Conservation (phyloP, 2,888 invertebrate genomes). For the Apamea anceps region DNA sequence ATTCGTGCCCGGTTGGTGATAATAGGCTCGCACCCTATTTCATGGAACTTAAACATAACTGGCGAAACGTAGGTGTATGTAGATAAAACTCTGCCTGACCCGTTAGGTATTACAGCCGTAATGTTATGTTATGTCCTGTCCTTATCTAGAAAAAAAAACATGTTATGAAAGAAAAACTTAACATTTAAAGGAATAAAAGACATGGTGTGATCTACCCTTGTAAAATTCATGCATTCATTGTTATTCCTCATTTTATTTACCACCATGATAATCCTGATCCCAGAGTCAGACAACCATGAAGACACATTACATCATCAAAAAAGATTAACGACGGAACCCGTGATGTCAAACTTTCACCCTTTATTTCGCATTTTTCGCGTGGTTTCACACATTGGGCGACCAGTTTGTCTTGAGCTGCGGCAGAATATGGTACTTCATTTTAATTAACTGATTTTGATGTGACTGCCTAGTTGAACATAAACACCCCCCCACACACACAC, state of each 20-base stretch:
- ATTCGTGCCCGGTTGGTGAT: no score
- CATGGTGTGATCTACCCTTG: neutral
- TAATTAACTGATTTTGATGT: constrained; percentile 1
- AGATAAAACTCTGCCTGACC: no score
- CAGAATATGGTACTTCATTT: neutral
- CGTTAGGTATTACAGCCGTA: neutral
- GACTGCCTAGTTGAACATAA: neutral
- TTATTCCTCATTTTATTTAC: constrained; percentile 54
- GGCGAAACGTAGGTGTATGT: no score
- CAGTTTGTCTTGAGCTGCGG: neutral
- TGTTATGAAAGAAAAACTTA: neutral
- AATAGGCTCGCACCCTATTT: no score
- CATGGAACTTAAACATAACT: no score
- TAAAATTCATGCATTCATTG: constrained; percentile 20
- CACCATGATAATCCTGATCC: constrained; percentile 56
- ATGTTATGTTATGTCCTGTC: neutral
- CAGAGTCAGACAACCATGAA: constrained; percentile 64
- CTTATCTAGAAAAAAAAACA: neutral
- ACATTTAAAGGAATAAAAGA: neutral
- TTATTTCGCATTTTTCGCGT: constrained; percentile 64
- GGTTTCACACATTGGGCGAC: constrained; percentile 29
- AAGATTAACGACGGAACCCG: constrained; percentile 65
- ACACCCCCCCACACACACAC: no score
- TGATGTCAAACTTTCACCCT: constrained; percentile 62
- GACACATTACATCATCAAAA: constrained; percentile 68